These are phyloP conservation scores for Catharus fuscescens DNA, from an alignment of 2,113 vertebrate species.

Conservation along the genomic window DNA sequence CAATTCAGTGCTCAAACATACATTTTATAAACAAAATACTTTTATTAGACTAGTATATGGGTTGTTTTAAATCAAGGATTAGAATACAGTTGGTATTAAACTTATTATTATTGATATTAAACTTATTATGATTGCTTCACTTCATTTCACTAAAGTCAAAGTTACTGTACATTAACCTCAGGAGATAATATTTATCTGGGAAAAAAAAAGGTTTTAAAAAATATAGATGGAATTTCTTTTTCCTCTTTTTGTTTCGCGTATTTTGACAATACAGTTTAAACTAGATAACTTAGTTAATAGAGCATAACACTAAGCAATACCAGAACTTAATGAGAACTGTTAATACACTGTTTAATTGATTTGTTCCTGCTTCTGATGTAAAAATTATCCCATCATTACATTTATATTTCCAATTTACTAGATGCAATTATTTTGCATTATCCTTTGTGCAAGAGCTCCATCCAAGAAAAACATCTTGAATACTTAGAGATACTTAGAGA, in stretches of 20 bases:
- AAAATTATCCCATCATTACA: not conserved
- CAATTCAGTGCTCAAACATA: not conserved
- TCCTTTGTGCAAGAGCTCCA: not conserved
- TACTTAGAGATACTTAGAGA: not conserved
- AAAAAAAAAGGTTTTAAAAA: not conserved
- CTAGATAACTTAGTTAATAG: not conserved
- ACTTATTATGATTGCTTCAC: not conserved
- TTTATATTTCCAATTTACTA: not conserved
- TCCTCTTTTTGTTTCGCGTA: not conserved
- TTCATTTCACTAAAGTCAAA: not conserved
- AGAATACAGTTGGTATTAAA: not conserved
- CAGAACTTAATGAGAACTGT: not conserved
- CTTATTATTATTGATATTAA: too few relatives aligned
- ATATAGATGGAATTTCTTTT: not conserved
- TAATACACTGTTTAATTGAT: not conserved
- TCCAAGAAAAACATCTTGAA: not conserved
- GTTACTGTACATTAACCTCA: not conserved
- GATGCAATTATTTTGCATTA: not conserved
- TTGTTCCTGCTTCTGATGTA: not conserved
- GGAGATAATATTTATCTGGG: not conserved
- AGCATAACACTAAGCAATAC: not conserved
- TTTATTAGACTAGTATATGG: slow-evolving; percentile 20
- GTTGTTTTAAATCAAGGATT: slow-evolving; percentile 7
- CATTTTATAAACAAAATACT: slow-evolving; percentile 28
- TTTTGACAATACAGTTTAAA: not conserved